phyloP scores from a whole-genome alignment of 2,888 invertebrate genomes.

The Eumacrocentrus americanus region DNA sequence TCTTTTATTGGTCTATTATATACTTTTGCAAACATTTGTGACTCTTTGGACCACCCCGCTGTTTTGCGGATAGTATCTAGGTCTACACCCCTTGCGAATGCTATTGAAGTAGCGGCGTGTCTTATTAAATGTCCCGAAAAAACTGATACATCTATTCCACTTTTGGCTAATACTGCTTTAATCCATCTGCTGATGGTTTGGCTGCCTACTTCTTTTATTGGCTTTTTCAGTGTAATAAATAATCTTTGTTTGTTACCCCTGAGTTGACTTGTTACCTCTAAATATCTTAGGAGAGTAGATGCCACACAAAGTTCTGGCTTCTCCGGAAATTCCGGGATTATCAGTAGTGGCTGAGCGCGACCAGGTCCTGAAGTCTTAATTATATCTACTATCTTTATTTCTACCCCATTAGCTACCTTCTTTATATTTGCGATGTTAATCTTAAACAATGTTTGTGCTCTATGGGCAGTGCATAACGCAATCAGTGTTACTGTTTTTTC shows the following conservation, averaged over 20 bases:
- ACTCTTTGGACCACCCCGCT: constrained; percentile 1
- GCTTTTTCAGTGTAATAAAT: neutral
- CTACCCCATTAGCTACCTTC: constrained; percentile 6
- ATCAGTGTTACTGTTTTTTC: constrained; percentile 26
- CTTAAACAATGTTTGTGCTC: constrained; percentile 30
- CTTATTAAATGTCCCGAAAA: neutral
- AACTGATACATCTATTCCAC: neutral
- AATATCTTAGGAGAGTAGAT: constrained; percentile 23
- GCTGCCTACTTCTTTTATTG: neutral
- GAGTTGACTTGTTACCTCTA: constrained; percentile 9
- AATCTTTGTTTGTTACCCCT: neutral
- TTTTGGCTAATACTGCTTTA: neutral
- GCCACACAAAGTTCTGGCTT: constrained; percentile 28
- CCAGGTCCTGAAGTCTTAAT: constrained; percentile 30
- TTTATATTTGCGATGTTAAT: constrained; percentile 32
- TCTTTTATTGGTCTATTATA: neutral
- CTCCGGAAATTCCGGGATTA: constrained; percentile 21
- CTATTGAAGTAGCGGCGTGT: constrained; percentile 1
- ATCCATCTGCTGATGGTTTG: constrained; percentile 14
- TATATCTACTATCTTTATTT: constrained; percentile 30
- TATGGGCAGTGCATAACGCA: constrained; percentile 35
- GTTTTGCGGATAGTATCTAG: neutral
- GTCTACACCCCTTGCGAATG: neutral
- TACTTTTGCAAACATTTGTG: neutral
- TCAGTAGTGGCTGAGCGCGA: constrained; percentile 23